These are phyloP conservation scores for Crematogaster levior DNA, from an alignment of 2,888 invertebrate species.

Conservation along the genomic window DNA sequence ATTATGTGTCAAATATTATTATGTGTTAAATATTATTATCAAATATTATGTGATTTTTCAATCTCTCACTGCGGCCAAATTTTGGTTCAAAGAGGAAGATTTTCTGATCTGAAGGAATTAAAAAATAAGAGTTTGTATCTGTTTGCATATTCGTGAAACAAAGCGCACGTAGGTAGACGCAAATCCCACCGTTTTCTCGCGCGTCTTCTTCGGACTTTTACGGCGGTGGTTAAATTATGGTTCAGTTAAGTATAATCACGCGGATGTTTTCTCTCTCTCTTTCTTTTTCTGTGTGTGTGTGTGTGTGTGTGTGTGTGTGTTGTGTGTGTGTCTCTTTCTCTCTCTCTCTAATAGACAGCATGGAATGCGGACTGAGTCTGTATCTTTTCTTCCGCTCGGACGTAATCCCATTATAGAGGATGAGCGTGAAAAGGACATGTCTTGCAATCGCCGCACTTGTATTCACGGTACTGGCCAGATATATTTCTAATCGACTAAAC, in stretches of 20 bases:
- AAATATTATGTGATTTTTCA: not conserved
- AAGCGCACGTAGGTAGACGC: not conserved
- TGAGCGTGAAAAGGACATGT: slow-evolving; percentile 4
- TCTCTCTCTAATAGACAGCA: slow-evolving; percentile 10
- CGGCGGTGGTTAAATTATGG: slow-evolving; percentile 43
- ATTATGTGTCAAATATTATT: not conserved
- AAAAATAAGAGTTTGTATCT: not conserved
- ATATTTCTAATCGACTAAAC: not conserved
- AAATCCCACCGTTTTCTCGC: not conserved
- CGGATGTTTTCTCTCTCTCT: not conserved
- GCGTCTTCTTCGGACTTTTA: slow-evolving; percentile 14
- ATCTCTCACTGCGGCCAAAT: not conserved
- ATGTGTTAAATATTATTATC: too few relatives aligned
- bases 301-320: too few relatives aligned
- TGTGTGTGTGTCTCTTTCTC: too few relatives aligned
- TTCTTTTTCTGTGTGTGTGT: too few relatives aligned
- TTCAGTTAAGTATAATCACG: slow-evolving; percentile 48
- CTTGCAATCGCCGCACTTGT: not conserved
- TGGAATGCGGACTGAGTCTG: slow-evolving; percentile 31
- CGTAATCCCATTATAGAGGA: slow-evolving; percentile 22
- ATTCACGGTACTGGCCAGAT: not conserved
- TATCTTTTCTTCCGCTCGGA: slow-evolving; percentile 9
- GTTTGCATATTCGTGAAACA: not conserved
- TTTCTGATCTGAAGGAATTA: not conserved
- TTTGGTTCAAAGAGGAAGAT: not conserved